Evolutionary conservation across 2,113 vertebrate species (phyloP).

Genomic region (Hippopotamus amphibius): DNA sequence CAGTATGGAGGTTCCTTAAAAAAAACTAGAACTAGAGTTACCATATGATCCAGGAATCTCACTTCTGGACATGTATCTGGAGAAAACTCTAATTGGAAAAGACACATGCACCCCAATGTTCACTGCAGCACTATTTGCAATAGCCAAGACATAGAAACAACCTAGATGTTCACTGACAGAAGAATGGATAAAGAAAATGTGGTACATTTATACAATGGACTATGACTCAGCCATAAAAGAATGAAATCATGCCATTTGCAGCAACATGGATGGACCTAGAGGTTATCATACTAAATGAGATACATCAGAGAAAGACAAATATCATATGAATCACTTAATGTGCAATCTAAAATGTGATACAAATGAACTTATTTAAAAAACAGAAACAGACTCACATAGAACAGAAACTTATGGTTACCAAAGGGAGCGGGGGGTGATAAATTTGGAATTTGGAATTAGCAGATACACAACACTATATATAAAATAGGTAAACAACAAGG

Average conservation of each 20-base stretch:
- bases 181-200: rapidly evolving
- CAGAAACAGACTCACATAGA: neutral
- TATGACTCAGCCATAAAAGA: neutral
- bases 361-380: neutral
- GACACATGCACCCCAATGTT: rapidly evolving
- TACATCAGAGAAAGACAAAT: neutral
- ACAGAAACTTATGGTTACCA: neutral
- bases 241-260: rapidly evolving
- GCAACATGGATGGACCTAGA: rapidly evolving
- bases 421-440: neutral
- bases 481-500: too few species aligned
- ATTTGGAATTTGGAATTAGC: neutral
- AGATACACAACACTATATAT: neutral
- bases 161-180: rapidly evolving
- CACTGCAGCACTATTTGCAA: rapidly evolving
- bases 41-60: neutral
- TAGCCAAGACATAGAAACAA: neutral
- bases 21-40: neutral
- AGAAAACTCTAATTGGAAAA: neutral
- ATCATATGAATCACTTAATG: rapidly evolving
- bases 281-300: rapidly evolving
- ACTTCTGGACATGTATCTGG: neutral
- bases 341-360: neutral
- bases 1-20: neutral
- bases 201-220: rapidly evolving